Evolutionary conservation across 2,888 invertebrate species (phyloP).

Genomic region (Cordilura impudica): DNA sequence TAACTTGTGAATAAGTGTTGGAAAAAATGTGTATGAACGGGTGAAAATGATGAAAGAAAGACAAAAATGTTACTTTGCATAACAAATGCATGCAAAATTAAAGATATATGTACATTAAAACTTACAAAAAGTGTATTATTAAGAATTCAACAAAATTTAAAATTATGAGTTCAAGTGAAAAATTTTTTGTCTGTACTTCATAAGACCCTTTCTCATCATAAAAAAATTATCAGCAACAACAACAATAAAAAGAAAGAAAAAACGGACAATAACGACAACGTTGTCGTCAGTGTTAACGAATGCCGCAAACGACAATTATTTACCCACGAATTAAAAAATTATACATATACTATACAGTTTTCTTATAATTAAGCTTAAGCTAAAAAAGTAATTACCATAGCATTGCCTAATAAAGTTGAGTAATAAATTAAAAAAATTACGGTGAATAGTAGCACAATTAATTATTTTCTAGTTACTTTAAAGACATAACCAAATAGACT

Average conservation of each 20-base stretch:
- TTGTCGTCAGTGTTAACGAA: slow-evolving; percentile 59
- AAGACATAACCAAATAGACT: not conserved
- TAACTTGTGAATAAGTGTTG: slow-evolving; percentile 63
- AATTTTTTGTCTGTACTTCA: slow-evolving; percentile 72
- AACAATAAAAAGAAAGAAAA: slow-evolving; percentile 40
- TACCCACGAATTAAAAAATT: slow-evolving; percentile 53
- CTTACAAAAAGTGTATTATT: not conserved
- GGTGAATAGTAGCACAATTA: not conserved
- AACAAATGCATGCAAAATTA: slow-evolving; percentile 13
- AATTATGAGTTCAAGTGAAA: slow-evolving; percentile 5
- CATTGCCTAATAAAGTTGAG: slow-evolving; percentile 13
- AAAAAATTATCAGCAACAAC: slow-evolving; percentile 53
- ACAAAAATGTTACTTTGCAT: slow-evolving; percentile 40
- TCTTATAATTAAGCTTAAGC: slow-evolving; percentile 34
- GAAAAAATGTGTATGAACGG: slow-evolving; percentile 70
- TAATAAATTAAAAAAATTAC: slow-evolving; percentile 2
- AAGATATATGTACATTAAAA: too few relatives aligned
- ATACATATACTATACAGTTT: slow-evolving; percentile 31
- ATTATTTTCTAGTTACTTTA: not conserved
- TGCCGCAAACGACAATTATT: slow-evolving; percentile 60
- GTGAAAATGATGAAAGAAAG: slow-evolving; percentile 65
- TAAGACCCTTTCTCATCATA: slow-evolving; percentile 62
- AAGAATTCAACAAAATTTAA: not conserved
- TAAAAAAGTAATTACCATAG: slow-evolving; percentile 28
- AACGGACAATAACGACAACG: slow-evolving; percentile 56